phyloP scores from a whole-genome alignment of 2,888 invertebrate species.

The Omphaloscelis lunosa region DNA sequence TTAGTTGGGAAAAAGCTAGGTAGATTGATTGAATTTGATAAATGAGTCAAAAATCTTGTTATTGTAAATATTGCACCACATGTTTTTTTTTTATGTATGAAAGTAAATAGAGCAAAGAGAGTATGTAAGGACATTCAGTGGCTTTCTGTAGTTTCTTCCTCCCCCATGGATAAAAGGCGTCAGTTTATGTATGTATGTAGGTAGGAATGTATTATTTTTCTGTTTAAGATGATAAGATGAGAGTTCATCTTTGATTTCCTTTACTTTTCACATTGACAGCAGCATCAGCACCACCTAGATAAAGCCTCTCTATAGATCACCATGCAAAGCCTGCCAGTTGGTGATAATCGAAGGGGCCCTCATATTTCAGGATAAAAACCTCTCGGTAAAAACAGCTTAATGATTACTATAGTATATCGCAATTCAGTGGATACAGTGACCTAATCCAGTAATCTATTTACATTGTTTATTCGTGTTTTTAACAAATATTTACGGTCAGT shows the following conservation, averaged over 20 bases:
- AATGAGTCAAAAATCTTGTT: too few relatives aligned
- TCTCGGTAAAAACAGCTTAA: conserved; percentile 19
- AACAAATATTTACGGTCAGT: conserved; percentile 83
- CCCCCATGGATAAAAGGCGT: neutral
- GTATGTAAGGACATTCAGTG: neutral
- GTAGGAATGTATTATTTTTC: neutral
- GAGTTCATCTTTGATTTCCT: too few relatives aligned
- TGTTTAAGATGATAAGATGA: too few relatives aligned
- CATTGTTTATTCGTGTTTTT: conserved; percentile 78
- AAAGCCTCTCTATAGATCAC: neutral
- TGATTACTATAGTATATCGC: conserved; percentile 48
- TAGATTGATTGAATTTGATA: too few relatives aligned
- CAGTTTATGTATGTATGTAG: neutral
- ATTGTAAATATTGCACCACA: too few relatives aligned
- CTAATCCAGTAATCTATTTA: conserved; percentile 73
- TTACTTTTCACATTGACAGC: neutral
- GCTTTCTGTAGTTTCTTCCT: neutral
- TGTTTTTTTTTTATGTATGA: neutral
- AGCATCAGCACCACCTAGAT: neutral
- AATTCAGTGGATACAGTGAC: conserved; percentile 64
- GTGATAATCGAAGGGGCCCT: too few relatives aligned
- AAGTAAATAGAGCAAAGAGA: neutral
- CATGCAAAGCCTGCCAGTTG: neutral
- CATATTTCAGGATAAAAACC: conserved; percentile 17
- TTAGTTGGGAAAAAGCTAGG: too few relatives aligned